These are phyloP conservation scores for Acronicta aceris DNA, from an alignment of 2,888 invertebrate genomes.

Conservation along the genomic window DNA sequence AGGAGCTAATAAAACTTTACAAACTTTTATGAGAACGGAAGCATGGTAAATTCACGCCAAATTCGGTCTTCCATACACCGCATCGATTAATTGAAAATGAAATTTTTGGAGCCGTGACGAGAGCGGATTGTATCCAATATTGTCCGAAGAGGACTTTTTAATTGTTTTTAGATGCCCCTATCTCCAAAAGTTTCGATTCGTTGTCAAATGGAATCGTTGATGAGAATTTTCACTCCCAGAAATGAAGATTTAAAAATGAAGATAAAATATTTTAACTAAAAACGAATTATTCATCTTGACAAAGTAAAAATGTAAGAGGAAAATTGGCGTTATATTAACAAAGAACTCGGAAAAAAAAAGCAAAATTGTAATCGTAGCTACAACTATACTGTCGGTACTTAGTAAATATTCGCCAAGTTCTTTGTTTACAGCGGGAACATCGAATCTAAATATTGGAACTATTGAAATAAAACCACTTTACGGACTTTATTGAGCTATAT, in stretches of 20 bases:
- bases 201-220: constrained; percentile 26
- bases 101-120: constrained; percentile 43
- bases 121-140: constrained; percentile 33
- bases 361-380: too few species aligned
- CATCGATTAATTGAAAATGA: constrained; percentile 54
- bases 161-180: constrained; percentile 27
- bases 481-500: too few species aligned
- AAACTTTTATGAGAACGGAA: constrained; percentile 1
- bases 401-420: neutral
- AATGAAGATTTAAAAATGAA: neutral
- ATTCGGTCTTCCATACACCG: constrained; percentile 11
- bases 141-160: constrained; percentile 26
- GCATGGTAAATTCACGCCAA: constrained; percentile 1
- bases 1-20: neutral
- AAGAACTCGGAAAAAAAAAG: neutral
- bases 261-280: neutral
- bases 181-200: constrained; percentile 26
- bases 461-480: too few species aligned
- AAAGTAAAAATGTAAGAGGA: too few species aligned
- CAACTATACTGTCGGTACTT: neutral
- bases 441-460: too few species aligned
- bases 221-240: constrained; percentile 1
- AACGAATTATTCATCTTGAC: too few species aligned
- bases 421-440: neutral
- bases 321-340: neutral